These are phyloP conservation scores for Rhizoglyphus robini DNA, from an alignment of 1,140 invertebrate genomes.

Conservation along the genomic window DNA sequence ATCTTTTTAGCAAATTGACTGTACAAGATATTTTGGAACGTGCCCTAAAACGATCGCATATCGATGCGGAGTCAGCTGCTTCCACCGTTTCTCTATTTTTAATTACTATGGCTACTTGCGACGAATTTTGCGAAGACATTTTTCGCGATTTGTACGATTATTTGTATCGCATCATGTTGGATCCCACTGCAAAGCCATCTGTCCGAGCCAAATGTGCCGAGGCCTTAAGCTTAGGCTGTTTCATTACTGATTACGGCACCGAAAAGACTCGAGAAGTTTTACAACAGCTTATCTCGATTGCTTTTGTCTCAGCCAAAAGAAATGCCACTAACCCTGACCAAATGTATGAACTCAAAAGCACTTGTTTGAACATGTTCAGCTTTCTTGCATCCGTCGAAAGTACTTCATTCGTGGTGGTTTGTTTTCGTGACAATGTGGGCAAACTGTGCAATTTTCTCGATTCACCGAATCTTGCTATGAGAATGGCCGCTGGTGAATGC, in stretches of 20 bases:
- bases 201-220: constrained; percentile 63
- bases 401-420: constrained; percentile 39
- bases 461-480: constrained; percentile 64
- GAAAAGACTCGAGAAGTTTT: constrained; percentile 56
- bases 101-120: constrained; percentile 54
- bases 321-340: constrained; percentile 38
- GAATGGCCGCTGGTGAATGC: constrained; percentile 75
- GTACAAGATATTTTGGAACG: constrained; percentile 62
- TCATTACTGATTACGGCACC: constrained; percentile 59
- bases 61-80: constrained; percentile 65
- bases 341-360: constrained; percentile 51
- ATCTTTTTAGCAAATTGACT: constrained; percentile 48
- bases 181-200: constrained; percentile 43
- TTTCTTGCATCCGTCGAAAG: constrained; percentile 62
- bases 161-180: constrained; percentile 43
- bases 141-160: constrained; percentile 44
- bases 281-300: constrained; percentile 59
- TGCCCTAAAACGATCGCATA: constrained; percentile 60
- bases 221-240: constrained; percentile 61
- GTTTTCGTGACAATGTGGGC: constrained; percentile 38
- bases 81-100: constrained; percentile 59
- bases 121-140: constrained; percentile 44
- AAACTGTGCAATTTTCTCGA: constrained; percentile 52
- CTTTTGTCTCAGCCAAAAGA: constrained; percentile 57
- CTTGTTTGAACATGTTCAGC: constrained; percentile 69